Conservation (phyloP, 2,888 invertebrate genomes). For the Cynaeus angustus region DNA sequence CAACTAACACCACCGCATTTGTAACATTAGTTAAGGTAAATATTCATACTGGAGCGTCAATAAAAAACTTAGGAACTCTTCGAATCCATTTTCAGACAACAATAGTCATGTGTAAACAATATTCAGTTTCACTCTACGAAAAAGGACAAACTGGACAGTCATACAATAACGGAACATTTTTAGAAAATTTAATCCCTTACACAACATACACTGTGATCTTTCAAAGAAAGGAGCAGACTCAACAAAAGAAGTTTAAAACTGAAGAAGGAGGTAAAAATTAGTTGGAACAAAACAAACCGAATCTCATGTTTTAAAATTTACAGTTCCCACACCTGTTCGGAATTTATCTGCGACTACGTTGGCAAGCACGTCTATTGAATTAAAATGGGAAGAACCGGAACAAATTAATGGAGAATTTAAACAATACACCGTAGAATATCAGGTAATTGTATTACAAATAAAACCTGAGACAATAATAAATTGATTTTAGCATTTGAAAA, state of each 20-base stretch:
- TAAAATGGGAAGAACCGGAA: conserved; percentile 24
- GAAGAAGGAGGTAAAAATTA: conserved; percentile 17
- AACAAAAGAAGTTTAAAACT: conserved; percentile 13
- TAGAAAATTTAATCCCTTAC: conserved; percentile 3
- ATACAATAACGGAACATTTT: background rate
- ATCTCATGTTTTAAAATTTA: background rate
- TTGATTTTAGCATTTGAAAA: conserved; percentile 9
- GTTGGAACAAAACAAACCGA: background rate
- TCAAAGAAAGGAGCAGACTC: background rate
- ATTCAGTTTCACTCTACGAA: background rate
- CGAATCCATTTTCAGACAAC: background rate
- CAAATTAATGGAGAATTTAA: conserved; percentile 10
- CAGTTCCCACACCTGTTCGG: conserved; percentile 6
- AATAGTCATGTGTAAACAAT: background rate
- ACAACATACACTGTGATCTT: background rate
- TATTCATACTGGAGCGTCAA: too few species aligned
- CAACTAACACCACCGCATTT: background rate
- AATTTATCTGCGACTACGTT: background rate
- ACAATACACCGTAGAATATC: conserved; percentile 22
- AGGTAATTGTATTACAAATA: conserved; percentile 11
- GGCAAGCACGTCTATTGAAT: background rate
- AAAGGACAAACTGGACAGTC: background rate
- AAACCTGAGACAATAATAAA: background rate
- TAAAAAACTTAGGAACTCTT: too few species aligned
- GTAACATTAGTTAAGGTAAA: background rate